Evolutionary conservation across 2,888 invertebrate genomes (phyloP).

Genomic region (Schizaphis graminum): DNA sequence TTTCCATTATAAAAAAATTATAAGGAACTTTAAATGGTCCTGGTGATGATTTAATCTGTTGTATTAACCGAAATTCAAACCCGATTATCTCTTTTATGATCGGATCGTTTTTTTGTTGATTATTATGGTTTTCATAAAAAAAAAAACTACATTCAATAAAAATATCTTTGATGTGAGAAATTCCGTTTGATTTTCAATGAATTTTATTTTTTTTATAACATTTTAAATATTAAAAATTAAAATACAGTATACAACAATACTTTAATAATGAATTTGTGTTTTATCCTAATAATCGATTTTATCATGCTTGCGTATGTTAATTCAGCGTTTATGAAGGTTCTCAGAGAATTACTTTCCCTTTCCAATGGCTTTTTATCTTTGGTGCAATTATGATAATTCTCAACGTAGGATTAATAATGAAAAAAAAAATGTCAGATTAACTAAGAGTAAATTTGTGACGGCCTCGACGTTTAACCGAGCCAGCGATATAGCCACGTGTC

Average conservation of each 20-base stretch:
- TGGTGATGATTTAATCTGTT: background rate
- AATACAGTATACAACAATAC: background rate
- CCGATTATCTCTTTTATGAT: background rate
- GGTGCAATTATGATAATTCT: conserved; percentile 49
- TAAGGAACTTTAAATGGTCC: background rate
- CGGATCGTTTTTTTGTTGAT: background rate
- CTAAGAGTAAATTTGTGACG: conserved; percentile 52
- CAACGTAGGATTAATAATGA: conserved; percentile 29
- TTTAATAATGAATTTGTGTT: background rate
- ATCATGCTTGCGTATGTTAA: background rate
- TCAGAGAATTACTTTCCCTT: background rate
- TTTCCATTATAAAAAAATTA: background rate
- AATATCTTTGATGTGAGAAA: background rate
- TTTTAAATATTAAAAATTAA: background rate
- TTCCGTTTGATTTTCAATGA: background rate
- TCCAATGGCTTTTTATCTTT: conserved; percentile 12
- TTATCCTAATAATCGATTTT: background rate
- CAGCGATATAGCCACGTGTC: conserved; percentile 42
- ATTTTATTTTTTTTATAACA: background rate
- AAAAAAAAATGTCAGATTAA: conserved; percentile 22
- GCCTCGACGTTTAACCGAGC: background rate
- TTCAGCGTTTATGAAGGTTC: background rate
- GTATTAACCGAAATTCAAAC: background rate
- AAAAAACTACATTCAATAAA: background rate
- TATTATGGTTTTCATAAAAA: background rate